Evolutionary conservation across 2,797 vertebrate species (phyloP).

Genomic region (Crenuchus spilurus): DNA sequence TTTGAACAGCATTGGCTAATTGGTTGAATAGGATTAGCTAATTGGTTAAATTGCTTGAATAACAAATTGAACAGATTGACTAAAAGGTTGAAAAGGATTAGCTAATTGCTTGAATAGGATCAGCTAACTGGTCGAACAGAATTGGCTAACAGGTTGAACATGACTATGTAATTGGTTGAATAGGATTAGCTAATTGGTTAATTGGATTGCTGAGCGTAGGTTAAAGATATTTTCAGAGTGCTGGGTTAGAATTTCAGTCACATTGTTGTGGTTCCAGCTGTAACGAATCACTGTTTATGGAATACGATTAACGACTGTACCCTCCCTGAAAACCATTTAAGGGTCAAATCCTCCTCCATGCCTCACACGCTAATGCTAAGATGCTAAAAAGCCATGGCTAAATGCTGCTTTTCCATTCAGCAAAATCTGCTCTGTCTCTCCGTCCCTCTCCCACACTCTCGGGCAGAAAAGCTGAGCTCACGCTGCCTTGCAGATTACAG

Average conservation of each 20-base stretch:
- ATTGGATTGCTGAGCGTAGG: not conserved
- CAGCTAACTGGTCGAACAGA: not conserved
- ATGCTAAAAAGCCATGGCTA: not conserved
- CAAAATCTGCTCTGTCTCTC: not conserved
- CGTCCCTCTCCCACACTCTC: constrained; percentile 13
- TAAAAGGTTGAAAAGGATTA: not conserved
- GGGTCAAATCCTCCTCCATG: not conserved
- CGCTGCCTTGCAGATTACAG: not conserved
- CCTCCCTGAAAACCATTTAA: not conserved
- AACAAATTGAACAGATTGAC: no score
- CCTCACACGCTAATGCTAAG: not conserved
- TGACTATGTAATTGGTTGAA: not conserved
- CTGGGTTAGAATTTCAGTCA: not conserved
- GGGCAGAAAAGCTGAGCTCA: constrained; percentile 28
- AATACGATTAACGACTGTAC: not conserved
- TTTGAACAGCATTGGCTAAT: not conserved
- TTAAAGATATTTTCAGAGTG: not conserved
- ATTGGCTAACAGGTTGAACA: no score
- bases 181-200: not conserved
- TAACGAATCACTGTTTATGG: not conserved
- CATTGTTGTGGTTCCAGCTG: not conserved
- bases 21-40: not conserved
- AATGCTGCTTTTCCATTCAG: not conserved
- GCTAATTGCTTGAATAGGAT: not conserved
- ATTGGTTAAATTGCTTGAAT: no score